Conservation (phyloP, 1,140 invertebrate genomes). For the Anthonomus grandis region DNA sequence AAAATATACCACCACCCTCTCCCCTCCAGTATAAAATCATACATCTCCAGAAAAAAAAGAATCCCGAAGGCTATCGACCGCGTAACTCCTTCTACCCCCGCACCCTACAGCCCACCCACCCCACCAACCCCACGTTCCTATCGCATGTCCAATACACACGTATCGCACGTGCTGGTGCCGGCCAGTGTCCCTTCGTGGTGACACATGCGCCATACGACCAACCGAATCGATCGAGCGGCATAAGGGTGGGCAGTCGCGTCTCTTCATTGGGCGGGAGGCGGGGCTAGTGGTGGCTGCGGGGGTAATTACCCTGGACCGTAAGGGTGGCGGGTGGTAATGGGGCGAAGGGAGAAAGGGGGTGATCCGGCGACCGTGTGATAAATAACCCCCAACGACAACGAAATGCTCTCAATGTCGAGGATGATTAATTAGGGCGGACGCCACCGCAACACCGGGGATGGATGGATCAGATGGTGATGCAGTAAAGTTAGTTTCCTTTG, state of each 20-base stretch:
- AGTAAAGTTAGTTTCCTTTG: too few relatives aligned
- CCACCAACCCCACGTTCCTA: conserved; percentile 27
- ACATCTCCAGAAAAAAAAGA: too few relatives aligned
- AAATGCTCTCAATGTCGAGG: conserved; percentile 47
- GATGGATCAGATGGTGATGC: conserved; percentile 25
- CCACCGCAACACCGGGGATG: too few relatives aligned
- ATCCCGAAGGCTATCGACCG: conserved; percentile 9
- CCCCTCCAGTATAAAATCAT: neutral
- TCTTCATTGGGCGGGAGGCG: conserved; percentile 42
- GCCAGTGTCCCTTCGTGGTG: conserved; percentile 20
- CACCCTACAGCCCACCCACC: conserved; percentile 5
- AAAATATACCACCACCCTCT: too few relatives aligned
- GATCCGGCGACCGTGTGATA: conserved; percentile 29
- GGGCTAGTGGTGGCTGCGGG: conserved; percentile 39
- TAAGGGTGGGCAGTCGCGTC: conserved; percentile 18
- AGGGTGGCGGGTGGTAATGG: conserved; percentile 16
- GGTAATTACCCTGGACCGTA: conserved; percentile 46
- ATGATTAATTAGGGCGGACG: conserved; percentile 46
- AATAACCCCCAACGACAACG: conserved; percentile 35
- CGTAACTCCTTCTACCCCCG: neutral
- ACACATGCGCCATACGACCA: conserved; percentile 5
- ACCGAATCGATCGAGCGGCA: conserved; percentile 15
- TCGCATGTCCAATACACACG: conserved; percentile 19
- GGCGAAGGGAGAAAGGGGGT: too few relatives aligned
- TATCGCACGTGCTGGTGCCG: conserved; percentile 22